A percentile compares a stretch with the other conserved stretches of the same genome.
phyloP scores from a whole-genome alignment of 1,140 invertebrate genomes.

The Eriosoma lanigerum region DNA sequence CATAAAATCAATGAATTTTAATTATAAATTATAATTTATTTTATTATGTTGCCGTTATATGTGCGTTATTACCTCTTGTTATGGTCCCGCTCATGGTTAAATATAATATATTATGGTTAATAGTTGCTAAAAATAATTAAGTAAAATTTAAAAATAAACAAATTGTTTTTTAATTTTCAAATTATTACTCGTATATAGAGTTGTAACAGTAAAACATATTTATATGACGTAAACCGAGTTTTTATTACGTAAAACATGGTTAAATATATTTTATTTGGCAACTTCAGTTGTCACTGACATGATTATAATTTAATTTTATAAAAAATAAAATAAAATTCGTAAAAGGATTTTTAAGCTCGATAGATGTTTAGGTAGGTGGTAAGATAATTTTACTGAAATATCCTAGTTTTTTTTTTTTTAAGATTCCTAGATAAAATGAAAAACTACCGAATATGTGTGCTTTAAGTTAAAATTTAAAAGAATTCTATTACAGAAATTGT shows the following conservation, averaged over 20 bases:
- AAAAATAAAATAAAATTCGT: background rate
- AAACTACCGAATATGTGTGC: too few species aligned
- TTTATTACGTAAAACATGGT: background rate
- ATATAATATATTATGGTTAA: too few species aligned
- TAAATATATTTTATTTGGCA: conserved; percentile 23
- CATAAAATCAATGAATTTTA: too few species aligned
- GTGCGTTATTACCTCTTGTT: too few species aligned
- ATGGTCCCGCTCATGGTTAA: too few species aligned
- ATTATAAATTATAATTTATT: too few species aligned
- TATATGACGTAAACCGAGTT: background rate
- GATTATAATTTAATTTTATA: background rate
- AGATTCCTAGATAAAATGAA: background rate
- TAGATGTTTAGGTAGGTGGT: background rate
- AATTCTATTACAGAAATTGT: background rate
- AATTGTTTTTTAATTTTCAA: too few species aligned
- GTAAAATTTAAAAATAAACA: too few species aligned
- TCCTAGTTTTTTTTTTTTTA: background rate
- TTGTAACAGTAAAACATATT: background rate
- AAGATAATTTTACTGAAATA: background rate
- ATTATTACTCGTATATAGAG: too few species aligned
- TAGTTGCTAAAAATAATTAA: too few species aligned
- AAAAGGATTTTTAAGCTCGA: background rate
- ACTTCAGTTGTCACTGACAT: background rate
- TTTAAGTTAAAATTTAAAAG: too few species aligned
- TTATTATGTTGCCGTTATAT: too few species aligned